phyloP scores from a whole-genome alignment of 2,797 vertebrate genomes.

The Semotilus atromaculatus region DNA sequence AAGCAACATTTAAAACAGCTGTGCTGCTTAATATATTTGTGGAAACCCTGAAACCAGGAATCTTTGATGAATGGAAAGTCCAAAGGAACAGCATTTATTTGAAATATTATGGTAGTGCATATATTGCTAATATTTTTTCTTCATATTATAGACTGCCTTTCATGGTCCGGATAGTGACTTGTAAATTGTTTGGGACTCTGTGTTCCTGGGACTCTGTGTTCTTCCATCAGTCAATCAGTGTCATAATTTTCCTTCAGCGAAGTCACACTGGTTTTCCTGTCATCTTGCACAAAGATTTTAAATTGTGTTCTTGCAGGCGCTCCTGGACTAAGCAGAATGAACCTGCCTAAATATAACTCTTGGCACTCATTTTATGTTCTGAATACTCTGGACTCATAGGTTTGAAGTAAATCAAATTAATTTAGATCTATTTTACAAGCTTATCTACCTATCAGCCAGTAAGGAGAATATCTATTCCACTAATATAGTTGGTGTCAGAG shows the following conservation, averaged over 20 bases:
- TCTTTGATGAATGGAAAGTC: not conserved
- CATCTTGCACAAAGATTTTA: not conserved
- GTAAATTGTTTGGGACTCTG: not conserved
- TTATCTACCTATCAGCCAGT: not conserved
- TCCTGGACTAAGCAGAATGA: not conserved
- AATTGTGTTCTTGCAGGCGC: not conserved
- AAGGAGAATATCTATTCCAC: not conserved
- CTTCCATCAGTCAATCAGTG: not conserved
- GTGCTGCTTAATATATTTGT: not conserved
- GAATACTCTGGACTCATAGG: not conserved
- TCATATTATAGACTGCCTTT: not conserved
- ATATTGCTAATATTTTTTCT: not conserved
- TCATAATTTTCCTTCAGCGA: not conserved
- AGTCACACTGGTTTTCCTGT: not conserved
- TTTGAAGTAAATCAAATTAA: not conserved
- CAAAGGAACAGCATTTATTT: not conserved
- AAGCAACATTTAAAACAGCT: not conserved
- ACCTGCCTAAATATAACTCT: not conserved
- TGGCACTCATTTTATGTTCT: not conserved
- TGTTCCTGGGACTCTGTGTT: not conserved
- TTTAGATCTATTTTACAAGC: not conserved
- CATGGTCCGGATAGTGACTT: not conserved
- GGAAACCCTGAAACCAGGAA: not conserved
- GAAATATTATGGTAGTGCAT: not conserved
- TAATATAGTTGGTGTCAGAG: constrained; percentile 2